Conservation (phyloP, 2,888 invertebrate species). For the Cheilosia variabilis region DNA sequence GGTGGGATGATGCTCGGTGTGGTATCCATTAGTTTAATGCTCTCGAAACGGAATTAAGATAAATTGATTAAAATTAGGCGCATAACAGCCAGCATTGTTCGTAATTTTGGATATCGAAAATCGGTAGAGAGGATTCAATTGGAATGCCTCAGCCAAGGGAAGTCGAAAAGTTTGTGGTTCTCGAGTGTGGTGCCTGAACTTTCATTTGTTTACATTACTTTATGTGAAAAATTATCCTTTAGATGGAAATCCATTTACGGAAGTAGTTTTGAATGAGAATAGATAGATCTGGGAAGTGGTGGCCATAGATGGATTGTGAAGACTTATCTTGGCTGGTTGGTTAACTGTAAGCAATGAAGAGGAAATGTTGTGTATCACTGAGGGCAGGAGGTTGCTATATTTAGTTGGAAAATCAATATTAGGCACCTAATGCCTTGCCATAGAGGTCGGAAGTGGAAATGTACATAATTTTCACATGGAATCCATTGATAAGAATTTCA, state of each 20-base stretch:
- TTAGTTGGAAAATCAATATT: no score
- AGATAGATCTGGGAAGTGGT: background rate
- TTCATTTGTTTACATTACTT: constrained; percentile 73
- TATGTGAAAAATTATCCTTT: constrained; percentile 61
- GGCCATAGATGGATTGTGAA: background rate
- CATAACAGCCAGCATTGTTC: constrained; percentile 69
- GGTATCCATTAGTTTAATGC: constrained; percentile 83
- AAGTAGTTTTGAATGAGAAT: constrained; percentile 33
- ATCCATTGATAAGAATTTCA: no score
- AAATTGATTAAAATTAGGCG: constrained; percentile 82
- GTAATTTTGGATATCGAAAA: constrained; percentile 66
- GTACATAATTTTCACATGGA: no score
- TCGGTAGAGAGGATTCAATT: constrained; percentile 28
- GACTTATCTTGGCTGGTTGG: background rate
- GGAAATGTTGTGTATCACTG: background rate
- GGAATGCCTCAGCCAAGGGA: background rate
- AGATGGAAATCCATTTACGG: constrained; percentile 42
- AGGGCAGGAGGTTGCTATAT: no score
- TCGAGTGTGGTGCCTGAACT: constrained; percentile 12
- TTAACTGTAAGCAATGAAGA: background rate
- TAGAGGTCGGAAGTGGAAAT: no score
- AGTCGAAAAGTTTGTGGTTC: constrained; percentile 49
- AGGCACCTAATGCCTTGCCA: no score
- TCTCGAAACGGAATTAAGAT: constrained; percentile 83
- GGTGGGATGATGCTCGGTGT: constrained; percentile 3